Evolutionary conservation across 2,888 invertebrate genomes (phyloP).

Genomic region (Drosophila mimica): DNA sequence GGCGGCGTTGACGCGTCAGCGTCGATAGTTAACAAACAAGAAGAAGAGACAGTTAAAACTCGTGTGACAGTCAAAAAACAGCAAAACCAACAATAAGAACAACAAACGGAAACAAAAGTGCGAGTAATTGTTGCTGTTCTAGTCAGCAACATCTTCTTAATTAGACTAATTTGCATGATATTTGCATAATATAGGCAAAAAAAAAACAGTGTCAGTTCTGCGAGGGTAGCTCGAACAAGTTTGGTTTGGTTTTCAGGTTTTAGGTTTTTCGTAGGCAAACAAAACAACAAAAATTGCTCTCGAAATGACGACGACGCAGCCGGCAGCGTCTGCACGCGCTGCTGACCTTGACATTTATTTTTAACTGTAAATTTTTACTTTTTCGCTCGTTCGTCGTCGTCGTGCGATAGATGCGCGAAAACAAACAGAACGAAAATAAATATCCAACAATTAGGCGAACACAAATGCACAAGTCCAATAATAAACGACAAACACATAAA

Average conservation of each 20-base stretch:
- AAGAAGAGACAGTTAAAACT: slow-evolving; percentile 18
- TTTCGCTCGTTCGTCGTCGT: slow-evolving; percentile 47
- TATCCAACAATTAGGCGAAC: slow-evolving; percentile 12
- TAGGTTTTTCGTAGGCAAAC: slow-evolving; percentile 25
- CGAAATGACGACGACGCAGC: slow-evolving; percentile 20
- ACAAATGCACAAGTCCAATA: slow-evolving; percentile 20
- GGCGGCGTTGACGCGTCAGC: slow-evolving; percentile 23
- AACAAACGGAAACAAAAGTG: slow-evolving; percentile 56
- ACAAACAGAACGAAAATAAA: slow-evolving; percentile 24
- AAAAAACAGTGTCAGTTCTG: slow-evolving; percentile 13
- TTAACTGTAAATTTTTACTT: slow-evolving; percentile 73
- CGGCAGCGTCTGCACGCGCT: slow-evolving; percentile 21
- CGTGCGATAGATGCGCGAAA: slow-evolving; percentile 31
- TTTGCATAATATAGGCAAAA: slow-evolving; percentile 27
- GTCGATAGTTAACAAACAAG: slow-evolving; percentile 47
- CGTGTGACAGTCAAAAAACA: slow-evolving; percentile 28
- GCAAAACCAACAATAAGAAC: slow-evolving; percentile 20
- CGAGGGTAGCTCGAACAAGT: slow-evolving; percentile 29
- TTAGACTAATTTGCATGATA: slow-evolving; percentile 44
- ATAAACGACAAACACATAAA: slow-evolving; percentile 25
- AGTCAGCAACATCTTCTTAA: slow-evolving; percentile 47
- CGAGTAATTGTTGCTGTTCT: slow-evolving; percentile 28
- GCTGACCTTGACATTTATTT: slow-evolving; percentile 84
- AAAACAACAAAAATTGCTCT: slow-evolving; percentile 42
- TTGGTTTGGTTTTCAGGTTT: slow-evolving; percentile 13